Conservation (phyloP, 2,888 invertebrate species). For the Meghimatium bilineatum region DNA sequence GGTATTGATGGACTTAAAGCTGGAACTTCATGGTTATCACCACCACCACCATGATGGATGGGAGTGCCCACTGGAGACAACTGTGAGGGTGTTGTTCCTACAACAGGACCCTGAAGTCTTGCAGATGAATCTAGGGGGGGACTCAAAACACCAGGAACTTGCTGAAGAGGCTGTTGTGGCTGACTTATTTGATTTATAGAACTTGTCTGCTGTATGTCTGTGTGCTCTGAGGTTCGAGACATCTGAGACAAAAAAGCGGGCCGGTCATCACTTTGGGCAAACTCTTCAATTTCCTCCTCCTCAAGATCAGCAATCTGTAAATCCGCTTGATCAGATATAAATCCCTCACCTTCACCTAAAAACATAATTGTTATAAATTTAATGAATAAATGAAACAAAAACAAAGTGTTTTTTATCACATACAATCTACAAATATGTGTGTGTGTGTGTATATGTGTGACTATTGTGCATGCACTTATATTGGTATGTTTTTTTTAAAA, state of each 20-base stretch:
- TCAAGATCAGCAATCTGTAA: constrained; percentile 44
- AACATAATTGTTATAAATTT: constrained; percentile 3
- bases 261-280: constrained; percentile 57
- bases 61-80: constrained; percentile 65
- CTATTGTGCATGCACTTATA: no score
- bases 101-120: constrained; percentile 48
- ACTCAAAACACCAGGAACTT: constrained; percentile 12
- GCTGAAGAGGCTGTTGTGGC: constrained; percentile 4
- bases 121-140: constrained; percentile 15
- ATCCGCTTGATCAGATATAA: constrained; percentile 32
- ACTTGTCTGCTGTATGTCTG: constrained; percentile 19
- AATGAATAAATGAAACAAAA: no score
- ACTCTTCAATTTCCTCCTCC: constrained; percentile 47
- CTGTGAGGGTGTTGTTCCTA: constrained; percentile 59
- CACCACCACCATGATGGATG: constrained; percentile 56
- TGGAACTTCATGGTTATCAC: constrained; percentile 8
- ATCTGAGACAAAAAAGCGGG: constrained; percentile 37
- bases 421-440: no score
- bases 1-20: constrained; percentile 17
- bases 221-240: constrained; percentile 35
- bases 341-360: constrained; percentile 31
- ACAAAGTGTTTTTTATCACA: no score
- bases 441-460: no score
- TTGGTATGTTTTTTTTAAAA: no score
- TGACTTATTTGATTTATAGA: constrained; percentile 17